A percentile compares a stretch with the other conserved stretches of the same genome.
phyloP scores from a whole-genome alignment of 2,888 invertebrate species.

The Lepetodrilus schrolli region DNA sequence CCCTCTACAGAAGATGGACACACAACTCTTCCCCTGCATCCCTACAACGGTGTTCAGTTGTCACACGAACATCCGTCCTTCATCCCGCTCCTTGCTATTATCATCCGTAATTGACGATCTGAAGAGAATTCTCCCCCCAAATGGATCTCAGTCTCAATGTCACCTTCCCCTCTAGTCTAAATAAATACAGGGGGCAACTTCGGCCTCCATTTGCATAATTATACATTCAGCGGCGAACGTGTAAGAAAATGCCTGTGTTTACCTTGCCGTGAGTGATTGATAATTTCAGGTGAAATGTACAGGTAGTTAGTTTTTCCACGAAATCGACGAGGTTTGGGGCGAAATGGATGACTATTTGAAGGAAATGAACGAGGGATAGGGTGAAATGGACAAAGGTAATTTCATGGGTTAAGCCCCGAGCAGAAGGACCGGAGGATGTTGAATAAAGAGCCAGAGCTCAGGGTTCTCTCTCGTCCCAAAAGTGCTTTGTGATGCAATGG shows the following conservation, averaged over 20 bases:
- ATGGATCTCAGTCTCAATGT: not conserved
- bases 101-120: slow-evolving; percentile 2
- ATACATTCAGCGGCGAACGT: not conserved
- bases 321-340: too few species aligned
- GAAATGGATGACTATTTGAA: too few species aligned
- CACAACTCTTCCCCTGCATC: too few species aligned
- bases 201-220: not conserved
- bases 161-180: not conserved
- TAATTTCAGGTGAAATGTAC: slow-evolving; percentile 20
- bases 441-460: too few species aligned
- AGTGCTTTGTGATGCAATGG: slow-evolving; percentile 21
- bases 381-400: not conserved
- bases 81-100: too few species aligned
- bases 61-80: too few species aligned
- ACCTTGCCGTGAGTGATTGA: not conserved
- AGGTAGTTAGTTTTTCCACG: slow-evolving; percentile 10
- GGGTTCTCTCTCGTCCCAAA: not conserved
- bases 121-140: not conserved
- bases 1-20: too few species aligned
- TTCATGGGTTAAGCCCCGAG: not conserved
- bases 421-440: not conserved
- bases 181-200: slow-evolving; percentile 10
- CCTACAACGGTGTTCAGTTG: too few species aligned
- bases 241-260: slow-evolving; percentile 9
- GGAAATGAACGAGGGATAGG: too few species aligned